A percentile compares a stretch with the other conserved stretches of the same genome.
Conservation (phyloP, 2,888 invertebrate genomes). For the Dryomyza anilis region DNA sequence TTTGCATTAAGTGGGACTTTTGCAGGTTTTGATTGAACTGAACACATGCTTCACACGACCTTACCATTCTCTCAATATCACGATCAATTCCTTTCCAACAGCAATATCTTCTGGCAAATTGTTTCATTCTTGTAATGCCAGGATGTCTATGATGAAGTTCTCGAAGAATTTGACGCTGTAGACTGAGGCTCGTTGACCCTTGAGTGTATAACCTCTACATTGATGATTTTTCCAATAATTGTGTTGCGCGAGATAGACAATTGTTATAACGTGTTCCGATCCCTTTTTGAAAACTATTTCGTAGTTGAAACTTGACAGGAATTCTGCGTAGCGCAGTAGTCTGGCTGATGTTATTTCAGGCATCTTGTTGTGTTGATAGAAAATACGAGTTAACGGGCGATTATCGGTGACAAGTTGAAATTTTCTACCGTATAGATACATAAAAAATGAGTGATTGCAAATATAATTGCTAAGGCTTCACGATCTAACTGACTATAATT, state of each 20-base stretch:
- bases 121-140: constrained; percentile 44
- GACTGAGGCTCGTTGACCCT: constrained; percentile 33
- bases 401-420: constrained; percentile 32
- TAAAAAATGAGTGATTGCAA: constrained; percentile 16
- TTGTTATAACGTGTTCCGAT: constrained; percentile 19
- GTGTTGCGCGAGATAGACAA: constrained; percentile 28
- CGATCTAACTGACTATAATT: constrained; percentile 31
- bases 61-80: constrained; percentile 16
- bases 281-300: constrained; percentile 27
- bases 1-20: constrained; percentile 17
- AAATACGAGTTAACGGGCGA: constrained; percentile 25
- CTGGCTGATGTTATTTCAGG: constrained; percentile 30
- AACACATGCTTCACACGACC: constrained; percentile 6
- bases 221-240: constrained; percentile 1
- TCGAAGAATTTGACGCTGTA: constrained; percentile 32
- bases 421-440: constrained; percentile 23
- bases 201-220: constrained; percentile 31
- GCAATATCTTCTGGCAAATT: constrained; percentile 38
- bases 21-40: not conserved
- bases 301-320: constrained; percentile 25
- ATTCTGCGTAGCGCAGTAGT: constrained; percentile 26
- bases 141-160: constrained; percentile 41
- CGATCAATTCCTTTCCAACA: constrained; percentile 38
- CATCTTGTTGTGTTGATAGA: constrained; percentile 29
- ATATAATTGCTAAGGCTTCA: constrained; percentile 28